Conservation (phyloP, 2,113 vertebrate genomes). For the Myotis brandtii region DNA sequence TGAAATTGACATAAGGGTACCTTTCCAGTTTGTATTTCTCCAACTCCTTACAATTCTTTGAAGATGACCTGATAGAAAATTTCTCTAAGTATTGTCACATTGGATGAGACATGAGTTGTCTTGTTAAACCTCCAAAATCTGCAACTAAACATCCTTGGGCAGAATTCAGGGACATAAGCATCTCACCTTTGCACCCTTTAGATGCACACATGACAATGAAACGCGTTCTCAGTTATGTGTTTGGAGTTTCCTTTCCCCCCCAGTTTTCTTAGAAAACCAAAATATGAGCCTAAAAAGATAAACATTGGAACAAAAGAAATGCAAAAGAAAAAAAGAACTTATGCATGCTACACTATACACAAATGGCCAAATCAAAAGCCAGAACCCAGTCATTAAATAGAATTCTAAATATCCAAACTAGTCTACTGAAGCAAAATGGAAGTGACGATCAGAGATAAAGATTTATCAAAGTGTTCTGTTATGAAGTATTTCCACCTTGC, state of each 20-base stretch:
- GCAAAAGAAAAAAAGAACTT: background rate
- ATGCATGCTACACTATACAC: background rate
- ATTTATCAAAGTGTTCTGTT: background rate
- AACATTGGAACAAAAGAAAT: background rate
- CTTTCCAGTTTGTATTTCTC: background rate
- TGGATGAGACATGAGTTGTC: background rate
- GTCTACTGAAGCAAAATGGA: background rate
- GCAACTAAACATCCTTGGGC: background rate
- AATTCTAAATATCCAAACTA: background rate
- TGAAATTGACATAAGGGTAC: background rate
- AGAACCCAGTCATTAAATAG: background rate
- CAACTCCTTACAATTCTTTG: background rate
- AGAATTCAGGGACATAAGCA: background rate
- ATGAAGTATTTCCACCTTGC: background rate
- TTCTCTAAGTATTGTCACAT: background rate
- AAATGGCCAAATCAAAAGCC: background rate
- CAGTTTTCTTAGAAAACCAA: background rate
- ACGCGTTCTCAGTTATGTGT: background rate
- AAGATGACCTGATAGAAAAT: background rate
- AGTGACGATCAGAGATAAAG: background rate
- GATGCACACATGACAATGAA: background rate
- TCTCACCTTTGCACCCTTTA: background rate
- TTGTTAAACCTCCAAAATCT: slow-evolving; percentile 46
- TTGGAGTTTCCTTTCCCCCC: background rate
- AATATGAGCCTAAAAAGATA: background rate